Percentiles rank a stretch among this genome's conserved stretches.
Evolutionary conservation across 1,140 invertebrate genomes (phyloP).

Genomic region (Leptopilina boulardi): DNA sequence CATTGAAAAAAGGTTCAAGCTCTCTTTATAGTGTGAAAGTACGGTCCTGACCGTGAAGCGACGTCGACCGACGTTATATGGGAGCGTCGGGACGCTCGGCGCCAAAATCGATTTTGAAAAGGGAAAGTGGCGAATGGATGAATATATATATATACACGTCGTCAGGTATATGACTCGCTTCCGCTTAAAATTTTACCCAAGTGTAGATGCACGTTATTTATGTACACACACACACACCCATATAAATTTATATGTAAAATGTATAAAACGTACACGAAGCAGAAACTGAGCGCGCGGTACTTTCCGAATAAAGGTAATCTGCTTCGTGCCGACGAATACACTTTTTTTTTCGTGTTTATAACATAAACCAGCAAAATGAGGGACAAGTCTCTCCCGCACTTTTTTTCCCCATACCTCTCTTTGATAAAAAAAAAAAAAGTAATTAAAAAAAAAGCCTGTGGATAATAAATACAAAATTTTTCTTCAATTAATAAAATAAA

Average conservation of each 20-base stretch:
- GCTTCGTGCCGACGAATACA: neutral
- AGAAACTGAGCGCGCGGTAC: neutral
- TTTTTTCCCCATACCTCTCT: too few relatives aligned
- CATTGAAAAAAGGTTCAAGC: neutral
- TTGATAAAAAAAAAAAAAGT: too few relatives aligned
- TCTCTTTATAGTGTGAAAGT: neutral
- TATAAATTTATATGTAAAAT: too few relatives aligned
- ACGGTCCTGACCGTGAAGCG: constrained; percentile 55
- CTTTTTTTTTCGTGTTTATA: neutral
- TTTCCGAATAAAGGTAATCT: constrained; percentile 21
- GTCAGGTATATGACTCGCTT: constrained; percentile 12
- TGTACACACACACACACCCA: neutral
- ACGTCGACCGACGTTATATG: constrained; percentile 53
- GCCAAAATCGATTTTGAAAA: constrained; percentile 70
- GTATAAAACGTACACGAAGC: constrained; percentile 10
- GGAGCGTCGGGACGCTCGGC: constrained; percentile 44
- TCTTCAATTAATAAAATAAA: too few relatives aligned
- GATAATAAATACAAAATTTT: too few relatives aligned
- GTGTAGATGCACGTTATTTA: neutral
- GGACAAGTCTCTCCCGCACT: too few relatives aligned
- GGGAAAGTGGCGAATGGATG: constrained; percentile 62
- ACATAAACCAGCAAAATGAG: too few relatives aligned
- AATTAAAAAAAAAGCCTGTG: too few relatives aligned
- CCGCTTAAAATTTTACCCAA: neutral
- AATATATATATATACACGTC: constrained; percentile 8